Conservation (phyloP, 2,888 invertebrate species). For the Acrobeloides nanus region DNA sequence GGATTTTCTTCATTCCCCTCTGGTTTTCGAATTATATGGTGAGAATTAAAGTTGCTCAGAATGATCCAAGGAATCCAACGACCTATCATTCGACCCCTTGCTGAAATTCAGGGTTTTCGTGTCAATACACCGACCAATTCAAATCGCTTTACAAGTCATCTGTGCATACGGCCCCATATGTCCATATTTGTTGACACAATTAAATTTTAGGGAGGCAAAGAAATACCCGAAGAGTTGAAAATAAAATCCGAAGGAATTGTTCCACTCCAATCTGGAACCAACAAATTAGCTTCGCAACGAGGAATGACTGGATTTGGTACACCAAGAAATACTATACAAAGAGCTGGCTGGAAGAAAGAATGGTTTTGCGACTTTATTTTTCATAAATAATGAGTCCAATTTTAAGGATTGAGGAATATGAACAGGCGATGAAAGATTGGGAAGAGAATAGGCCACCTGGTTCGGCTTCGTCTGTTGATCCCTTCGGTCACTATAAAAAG, state of each 20-base stretch:
- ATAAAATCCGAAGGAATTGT: constrained; percentile 51
- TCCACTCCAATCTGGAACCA: constrained; percentile 59
- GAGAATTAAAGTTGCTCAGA: too few relatives aligned
- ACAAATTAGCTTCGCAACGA: constrained; percentile 59
- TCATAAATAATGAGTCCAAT: neutral
- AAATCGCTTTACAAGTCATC: too few relatives aligned
- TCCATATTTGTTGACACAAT: too few relatives aligned
- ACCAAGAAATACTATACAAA: constrained; percentile 53
- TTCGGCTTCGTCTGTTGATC: constrained; percentile 45
- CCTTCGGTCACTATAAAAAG: constrained; percentile 50
- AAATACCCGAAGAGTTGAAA: constrained; percentile 46
- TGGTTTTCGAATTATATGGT: too few relatives aligned
- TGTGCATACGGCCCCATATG: too few relatives aligned
- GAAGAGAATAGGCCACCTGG: constrained; percentile 53
- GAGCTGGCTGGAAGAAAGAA: constrained; percentile 53
- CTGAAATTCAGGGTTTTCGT: too few relatives aligned
- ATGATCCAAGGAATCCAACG: too few relatives aligned
- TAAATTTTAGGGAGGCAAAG: constrained; percentile 42
- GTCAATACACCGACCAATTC: too few relatives aligned
- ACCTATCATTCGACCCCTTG: too few relatives aligned
- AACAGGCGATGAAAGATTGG: constrained; percentile 50
- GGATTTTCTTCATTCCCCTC: too few relatives aligned
- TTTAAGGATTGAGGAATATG: constrained; percentile 50
- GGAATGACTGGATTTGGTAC: constrained; percentile 61
- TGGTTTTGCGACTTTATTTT: constrained; percentile 30